Evolutionary conservation across 2,797 vertebrate species (phyloP), one percentile per base, ranked within the genome.

Genomic region (Microchirus variegatus): DNA sequence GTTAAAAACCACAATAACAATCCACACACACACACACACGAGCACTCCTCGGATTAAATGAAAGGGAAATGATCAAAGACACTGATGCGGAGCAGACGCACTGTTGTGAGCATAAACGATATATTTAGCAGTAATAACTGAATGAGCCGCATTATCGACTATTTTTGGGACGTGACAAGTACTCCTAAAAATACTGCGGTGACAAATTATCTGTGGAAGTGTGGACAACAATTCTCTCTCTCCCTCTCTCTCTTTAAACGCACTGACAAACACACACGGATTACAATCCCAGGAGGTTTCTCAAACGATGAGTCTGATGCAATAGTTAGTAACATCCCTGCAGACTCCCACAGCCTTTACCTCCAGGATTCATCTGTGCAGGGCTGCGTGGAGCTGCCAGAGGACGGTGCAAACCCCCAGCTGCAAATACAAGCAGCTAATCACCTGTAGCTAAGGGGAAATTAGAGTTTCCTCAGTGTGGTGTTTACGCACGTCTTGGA

Each of bases 321-420:
- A 93, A 93, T 80, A 86, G 68, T 78, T 60, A 86, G 90, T 88
- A 93, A 93, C 86, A 81, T 87, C 83, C 78, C 81, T 70, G 63
- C 82, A 82, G 85, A 70, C 75, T 14, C 64, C 75, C 59, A 50
- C 71, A 63, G 79, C 66, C 63, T 75, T 67, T 56, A 67, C 81
- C 85, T 78, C 56, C 53, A 77, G 80, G 85, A 85, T 67, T 83
- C 52, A 49, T 67, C 52, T 67, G 67, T 45, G 37, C 52, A 2
- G 48, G 59, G 63, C 37, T 19, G 53, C 26, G 16, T 38, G 10
- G 63, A 68, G 47, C 72, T 59, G 9, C 67, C n/a, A 43, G 67
- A 75, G 75, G 78, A 79, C 59, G 49, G 15, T 1, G 44, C 63
- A 52, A 57, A 70, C 17, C 57, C 51, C 42, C 61, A 48, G 51